Evolutionary conservation across 2,888 invertebrate genomes (phyloP).

Genomic region (Epinotia nisella): DNA sequence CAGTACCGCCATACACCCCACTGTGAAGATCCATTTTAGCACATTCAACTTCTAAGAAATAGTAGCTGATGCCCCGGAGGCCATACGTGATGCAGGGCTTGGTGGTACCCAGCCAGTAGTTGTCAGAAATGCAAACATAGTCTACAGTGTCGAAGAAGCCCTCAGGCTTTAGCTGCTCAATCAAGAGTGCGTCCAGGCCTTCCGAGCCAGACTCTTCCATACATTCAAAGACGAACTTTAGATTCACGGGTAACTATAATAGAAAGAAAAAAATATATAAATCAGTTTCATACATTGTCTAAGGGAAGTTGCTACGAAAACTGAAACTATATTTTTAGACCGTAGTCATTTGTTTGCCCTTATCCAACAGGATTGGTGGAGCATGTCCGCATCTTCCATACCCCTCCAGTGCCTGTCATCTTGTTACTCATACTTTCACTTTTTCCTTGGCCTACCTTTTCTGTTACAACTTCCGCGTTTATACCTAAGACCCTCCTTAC

Average conservation of each 20-base stretch:
- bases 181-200: slow-evolving; percentile 95
- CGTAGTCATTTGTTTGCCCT: too few species aligned
- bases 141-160: slow-evolving; percentile 93
- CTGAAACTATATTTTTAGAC: too few species aligned
- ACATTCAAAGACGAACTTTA: slow-evolving; percentile 97
- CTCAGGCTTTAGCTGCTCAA: slow-evolving; percentile 81
- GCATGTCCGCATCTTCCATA: background rate
- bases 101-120: slow-evolving; percentile 99
- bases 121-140: slow-evolving; percentile 98
- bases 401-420: too few species aligned
- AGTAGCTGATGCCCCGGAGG: slow-evolving; percentile 96
- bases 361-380: background rate
- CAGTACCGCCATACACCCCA: slow-evolving; percentile 97
- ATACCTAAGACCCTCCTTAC: too few species aligned
- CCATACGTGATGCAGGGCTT: slow-evolving; percentile 99
- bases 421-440: too few species aligned
- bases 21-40: slow-evolving; percentile 97
- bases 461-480: too few species aligned
- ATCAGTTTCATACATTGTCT: background rate
- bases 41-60: slow-evolving; percentile 94
- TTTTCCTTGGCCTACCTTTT: too few species aligned
- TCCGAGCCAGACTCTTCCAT: slow-evolving; percentile 99
- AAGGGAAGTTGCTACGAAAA: too few species aligned
- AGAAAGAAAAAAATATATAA: slow-evolving; percentile 17
- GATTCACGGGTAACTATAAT: slow-evolving; percentile 87